Evolutionary conservation across 2,797 vertebrate species (phyloP), one percentile per base, ranked within the genome.

Genomic region (Sebastes hubbsi): DNA sequence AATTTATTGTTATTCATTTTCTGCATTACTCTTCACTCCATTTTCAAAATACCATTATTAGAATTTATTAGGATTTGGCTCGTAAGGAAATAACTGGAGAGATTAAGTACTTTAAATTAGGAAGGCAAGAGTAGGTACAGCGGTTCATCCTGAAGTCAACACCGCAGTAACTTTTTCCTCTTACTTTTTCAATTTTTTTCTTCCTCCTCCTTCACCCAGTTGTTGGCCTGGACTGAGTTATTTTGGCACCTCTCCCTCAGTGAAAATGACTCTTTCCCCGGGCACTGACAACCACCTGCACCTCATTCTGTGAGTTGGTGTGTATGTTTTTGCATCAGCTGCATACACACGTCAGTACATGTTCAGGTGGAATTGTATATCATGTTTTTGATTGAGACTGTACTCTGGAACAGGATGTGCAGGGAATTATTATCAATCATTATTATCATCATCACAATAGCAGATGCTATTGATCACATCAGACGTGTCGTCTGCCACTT

Each of bases 211-310:
- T 65, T 64, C 52, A 75, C 14, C 34, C 27, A 42, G 20, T 24
- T 61, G 56, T 54, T 78, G 72, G 68, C 55, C 63, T 63, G 22
- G 27, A 62, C 75, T 67, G 32, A 71, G 46, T 63, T 81, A 66
- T 78, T 81, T 81, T 90, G 84, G 75, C 86, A 82, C 30, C 29
- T 67, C 18, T 83, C 54, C 68, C 74, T 79, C 65, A 64, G 74
- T 76, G 63, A 46, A 70, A 79, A 77, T 36, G 73, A 85, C 78
- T 85, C 81, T 85, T 74, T 89, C 89, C 90, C 29, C 54, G 67
- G 87, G 88, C 85, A 69, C 56, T 70, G 80, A 84, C 72, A 87
- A 71, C 79, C 83, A 87, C 81, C 82, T 88, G 84, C 67, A 79
- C 72, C 56, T 49, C 76, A 38, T 84, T 72, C 63, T 69, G 34